These are phyloP conservation scores for Drosophila setifemur DNA, from an alignment of 1,140 invertebrate species.

Conservation along the genomic window DNA sequence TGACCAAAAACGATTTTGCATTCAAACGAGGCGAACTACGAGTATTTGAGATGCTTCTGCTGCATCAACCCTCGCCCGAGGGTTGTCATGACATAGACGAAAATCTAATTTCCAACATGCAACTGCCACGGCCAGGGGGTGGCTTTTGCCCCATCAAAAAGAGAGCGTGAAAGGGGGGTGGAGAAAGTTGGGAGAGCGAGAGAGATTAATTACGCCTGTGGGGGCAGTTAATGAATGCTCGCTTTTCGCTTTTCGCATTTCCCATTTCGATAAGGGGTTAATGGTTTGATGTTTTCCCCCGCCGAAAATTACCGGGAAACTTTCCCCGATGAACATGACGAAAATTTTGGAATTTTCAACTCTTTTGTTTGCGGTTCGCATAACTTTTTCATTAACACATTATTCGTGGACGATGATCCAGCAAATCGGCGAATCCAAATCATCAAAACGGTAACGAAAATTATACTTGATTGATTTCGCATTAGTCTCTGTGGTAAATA, in stretches of 20 bases:
- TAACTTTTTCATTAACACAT: constrained; percentile 68
- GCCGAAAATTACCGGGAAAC: constrained; percentile 70
- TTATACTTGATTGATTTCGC: constrained; percentile 75
- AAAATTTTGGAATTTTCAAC: constrained; percentile 53
- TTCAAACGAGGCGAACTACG: constrained; percentile 60
- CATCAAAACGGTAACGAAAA: constrained; percentile 42
- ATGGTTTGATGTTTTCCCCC: constrained; percentile 22
- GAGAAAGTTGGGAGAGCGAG: background rate
- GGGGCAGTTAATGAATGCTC: constrained; percentile 71
- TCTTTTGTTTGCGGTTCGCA: constrained; percentile 18
- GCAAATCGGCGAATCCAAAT: constrained; percentile 30
- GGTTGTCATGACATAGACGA: constrained; percentile 75
- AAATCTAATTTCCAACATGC: constrained; percentile 79
- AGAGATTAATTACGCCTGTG: constrained; percentile 72
- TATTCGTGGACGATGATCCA: constrained; percentile 38
- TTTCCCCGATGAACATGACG: constrained; percentile 61
- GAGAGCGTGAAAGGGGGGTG: background rate
- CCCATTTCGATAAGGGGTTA: constrained; percentile 67
- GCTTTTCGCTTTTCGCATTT: background rate
- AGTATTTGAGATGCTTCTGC: no score
- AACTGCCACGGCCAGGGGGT: constrained; percentile 54
- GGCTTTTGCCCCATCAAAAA: background rate
- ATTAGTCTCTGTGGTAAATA: constrained; percentile 65
- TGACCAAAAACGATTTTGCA: constrained; percentile 77
- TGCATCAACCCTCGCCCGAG: constrained; percentile 50